Conservation (phyloP, 2,888 invertebrate species). For the Drosophila percnosoma region DNA sequence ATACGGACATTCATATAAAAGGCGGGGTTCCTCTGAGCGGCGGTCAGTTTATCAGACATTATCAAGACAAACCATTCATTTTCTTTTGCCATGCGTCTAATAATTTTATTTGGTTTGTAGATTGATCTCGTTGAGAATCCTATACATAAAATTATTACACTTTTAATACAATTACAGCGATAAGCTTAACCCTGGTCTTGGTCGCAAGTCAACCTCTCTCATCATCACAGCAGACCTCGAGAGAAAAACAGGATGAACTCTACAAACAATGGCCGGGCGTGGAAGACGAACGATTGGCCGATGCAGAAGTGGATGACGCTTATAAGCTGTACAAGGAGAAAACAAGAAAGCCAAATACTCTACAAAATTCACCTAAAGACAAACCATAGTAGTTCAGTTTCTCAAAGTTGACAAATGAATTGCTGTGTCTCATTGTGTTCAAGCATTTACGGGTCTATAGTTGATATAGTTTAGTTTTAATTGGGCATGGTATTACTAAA, state of each 20-base stretch:
- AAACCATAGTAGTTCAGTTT: background rate
- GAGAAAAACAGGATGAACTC: constrained; percentile 15
- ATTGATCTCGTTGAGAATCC: too few relatives aligned
- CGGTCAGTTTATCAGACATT: constrained; percentile 53
- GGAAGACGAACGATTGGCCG: constrained; percentile 53
- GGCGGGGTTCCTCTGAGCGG: constrained; percentile 24
- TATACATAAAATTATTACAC: background rate
- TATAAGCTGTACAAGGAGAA: constrained; percentile 21
- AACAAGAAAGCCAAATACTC: constrained; percentile 10
- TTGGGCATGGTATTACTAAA: constrained; percentile 14
- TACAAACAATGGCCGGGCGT: constrained; percentile 51
- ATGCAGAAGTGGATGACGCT: constrained; percentile 66
- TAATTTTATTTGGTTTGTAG: constrained; percentile 39
- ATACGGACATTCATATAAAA: constrained; percentile 54
- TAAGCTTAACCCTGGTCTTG: constrained; percentile 28
- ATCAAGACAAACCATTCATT: constrained; percentile 27
- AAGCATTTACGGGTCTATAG: constrained; percentile 13
- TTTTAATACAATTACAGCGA: constrained; percentile 33
- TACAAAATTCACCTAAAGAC: constrained; percentile 1
- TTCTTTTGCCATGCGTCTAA: constrained; percentile 29
- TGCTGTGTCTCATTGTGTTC: background rate
- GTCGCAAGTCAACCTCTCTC: constrained; percentile 6
- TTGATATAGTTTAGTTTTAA: constrained; percentile 6
- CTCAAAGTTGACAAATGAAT: background rate
- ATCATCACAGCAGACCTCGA: background rate